Base-by-base conservation (phyloP, 2,797 vertebrate genomes). In the Streptopelia turtur region DNA sequence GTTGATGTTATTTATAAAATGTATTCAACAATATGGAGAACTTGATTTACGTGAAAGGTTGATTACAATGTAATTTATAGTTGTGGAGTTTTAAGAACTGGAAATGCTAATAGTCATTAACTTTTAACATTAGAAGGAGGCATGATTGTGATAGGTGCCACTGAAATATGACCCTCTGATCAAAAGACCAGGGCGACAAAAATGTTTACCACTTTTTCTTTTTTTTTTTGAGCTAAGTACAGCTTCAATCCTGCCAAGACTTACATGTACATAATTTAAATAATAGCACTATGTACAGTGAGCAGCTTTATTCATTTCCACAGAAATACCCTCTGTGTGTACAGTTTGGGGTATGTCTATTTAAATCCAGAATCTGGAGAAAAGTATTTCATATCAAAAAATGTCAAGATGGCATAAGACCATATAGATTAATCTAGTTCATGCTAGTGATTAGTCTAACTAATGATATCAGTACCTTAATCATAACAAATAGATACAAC, bases 11-110 rank as follows among this genome's bases (percentile, higher is more conserved):
- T 89, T 91, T 89, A 77, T 83, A 83, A 83, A 92, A 94, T 87
- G 21, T 43, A 80, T 81, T 83, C 71, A 71, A 85, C 49, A 85
- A 61, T 75, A 65, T 47, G 49, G 79, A 77, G 37, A 92, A 87
- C 12, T 85, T 94, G 93, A 95, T 95, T 95, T 92, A 95, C 55
- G 43, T 92, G 93, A 93, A 92, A 88, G 87, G 79, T 86, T 92
- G 82, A 95, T 92, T 96, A 89, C 84, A 81, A 82, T 47, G 71
- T 91, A 91, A 95, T 96, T 92, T 95, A 95, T 75, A 89, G 82
- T 69, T 83, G 87, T 69, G 59, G 50, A 94, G n/a, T 89, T 91
- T 93, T 68, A 78, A 96, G 76, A 92, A 92, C 53, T 83, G 69
- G 69, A 86, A 93, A 78, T 9, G 15, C 65, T 52, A 94, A 77